Base-by-base conservation (phyloP, 2,797 vertebrate species). In the Macrochelys suwanniensis region DNA sequence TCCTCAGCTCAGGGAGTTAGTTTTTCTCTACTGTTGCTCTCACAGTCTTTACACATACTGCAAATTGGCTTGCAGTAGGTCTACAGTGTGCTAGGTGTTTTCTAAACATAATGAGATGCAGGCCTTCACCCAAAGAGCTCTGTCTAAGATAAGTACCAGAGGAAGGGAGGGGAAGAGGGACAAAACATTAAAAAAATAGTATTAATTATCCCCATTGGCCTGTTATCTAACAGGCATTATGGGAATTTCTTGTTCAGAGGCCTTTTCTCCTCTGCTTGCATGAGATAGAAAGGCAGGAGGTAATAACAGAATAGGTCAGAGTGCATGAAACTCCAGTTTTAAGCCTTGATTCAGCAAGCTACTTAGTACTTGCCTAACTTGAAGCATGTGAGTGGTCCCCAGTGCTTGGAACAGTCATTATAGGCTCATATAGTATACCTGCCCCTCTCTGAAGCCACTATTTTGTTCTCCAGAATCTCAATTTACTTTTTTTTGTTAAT, bases 161-260 rank as follows among this genome's bases (percentile, higher is more conserved):
- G 94, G 94, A 93, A 96, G 94, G 89, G 96, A 94, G 84, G 90
- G n/a, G 23, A 92, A 93, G 42, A 91, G 84, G 95, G 85, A 92
- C 93, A 96, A 93, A 96, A 92, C 93, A 90, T 94, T 87, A 90
- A 96, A 96, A 50, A 97, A 95, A 89, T 92, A 96, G 88, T 82
- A 94, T 90, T 95, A 84, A 74, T 89, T 96, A 92, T 96, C 42
- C 6, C 25, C 13, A 94, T 93, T 93, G 89, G 80, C 1, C 4
- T 84, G 90, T 95, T 97, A 97, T 97, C 96, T 97, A 92, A 89
- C 95, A 56, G 76, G 56, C 82, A 88, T 80, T 97, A 97, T 96
- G 93, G 94, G 95, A 95, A 97, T 92, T 96, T 94, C 94, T 97
- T 93, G 90, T 94, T 95, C 80, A 90, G 90, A 94, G 95, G 92